Conservation (phyloP, 2,113 vertebrate genomes). For the Prochilodus magdalenae region DNA sequence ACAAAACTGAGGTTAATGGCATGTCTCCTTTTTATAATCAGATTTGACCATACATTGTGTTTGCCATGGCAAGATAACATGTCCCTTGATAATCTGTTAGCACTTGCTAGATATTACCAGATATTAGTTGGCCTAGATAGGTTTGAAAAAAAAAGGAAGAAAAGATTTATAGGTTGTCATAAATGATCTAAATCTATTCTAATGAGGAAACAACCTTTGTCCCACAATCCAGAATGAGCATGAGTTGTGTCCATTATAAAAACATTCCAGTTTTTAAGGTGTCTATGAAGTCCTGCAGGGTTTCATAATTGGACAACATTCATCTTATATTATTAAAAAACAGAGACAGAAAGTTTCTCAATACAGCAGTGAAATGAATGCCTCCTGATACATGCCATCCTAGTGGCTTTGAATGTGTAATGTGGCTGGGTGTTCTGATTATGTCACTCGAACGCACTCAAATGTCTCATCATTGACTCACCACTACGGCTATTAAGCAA, state of each 20-base stretch:
- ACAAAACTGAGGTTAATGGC: too few species aligned
- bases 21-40: too few species aligned
- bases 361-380: neutral
- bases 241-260: neutral
- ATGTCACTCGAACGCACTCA: slow-evolving; percentile 14
- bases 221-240: too few species aligned
- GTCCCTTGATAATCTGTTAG: neutral
- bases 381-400: neutral
- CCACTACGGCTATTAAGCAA: neutral
- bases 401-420: neutral
- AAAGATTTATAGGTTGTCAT: too few species aligned
- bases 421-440: slow-evolving; percentile 6
- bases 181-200: too few species aligned
- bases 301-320: neutral
- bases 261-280: neutral
- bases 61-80: neutral
- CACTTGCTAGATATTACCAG: neutral
- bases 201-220: too few species aligned
- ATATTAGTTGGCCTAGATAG: too few species aligned
- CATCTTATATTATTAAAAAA: neutral
- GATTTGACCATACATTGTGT: neutral
- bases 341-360: neutral
- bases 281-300: neutral
- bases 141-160: too few species aligned
- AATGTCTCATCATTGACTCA: slow-evolving; percentile 14